Base-by-base conservation (phyloP, 2,888 invertebrate genomes). In the Hecatera dysodea region DNA sequence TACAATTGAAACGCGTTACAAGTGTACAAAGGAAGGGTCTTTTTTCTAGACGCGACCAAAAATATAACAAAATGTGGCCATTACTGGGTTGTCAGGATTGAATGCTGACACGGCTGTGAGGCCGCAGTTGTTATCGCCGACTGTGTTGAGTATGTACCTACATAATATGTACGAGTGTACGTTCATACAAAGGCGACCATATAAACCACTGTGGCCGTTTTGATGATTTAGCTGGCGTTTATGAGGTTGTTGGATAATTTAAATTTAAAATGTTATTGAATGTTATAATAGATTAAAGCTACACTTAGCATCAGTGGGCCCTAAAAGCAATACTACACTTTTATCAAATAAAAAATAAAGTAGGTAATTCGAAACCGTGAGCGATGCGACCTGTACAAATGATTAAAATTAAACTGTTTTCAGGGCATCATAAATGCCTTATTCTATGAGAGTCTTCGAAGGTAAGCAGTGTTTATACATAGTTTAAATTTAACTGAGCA, bases 21-120 rank as follows among this genome's bases (percentile, higher is more conserved):
- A 59, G 46, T 60, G 19, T 64, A 72, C 53, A 82, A 75, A 57
- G 9, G 57, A 46, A 63, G 29, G 61, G 53, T 63, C 19, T 52
- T 71, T 75, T 74, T 67, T 57, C 27, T 52, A 50, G 29, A 59
- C 53, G 68, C 68, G 55, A 62, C 66, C 67, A 78, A 79, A 83
- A 74, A 78, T 78, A 81, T 79, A 82, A 79, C 80, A 82, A 72
- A 78, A 71, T 73, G 74, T 63, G 64, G 62, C 73, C 78, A 82
- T 85, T 85, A 85, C 81, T 71, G 68, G 75, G 67, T 78, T 84
- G 84, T 83, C 75, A 72, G 71, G 79, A 77, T 82, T 74, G 81
- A 80, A 81, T 73, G 81, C 75, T 72, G 78, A 83, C 81, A 68
- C 64, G 56, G 70, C 72, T 56, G 65, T 24, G 50, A 59, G 81